Conservation (phyloP, 2,888 invertebrate species). For the Deroplatys truncata region DNA sequence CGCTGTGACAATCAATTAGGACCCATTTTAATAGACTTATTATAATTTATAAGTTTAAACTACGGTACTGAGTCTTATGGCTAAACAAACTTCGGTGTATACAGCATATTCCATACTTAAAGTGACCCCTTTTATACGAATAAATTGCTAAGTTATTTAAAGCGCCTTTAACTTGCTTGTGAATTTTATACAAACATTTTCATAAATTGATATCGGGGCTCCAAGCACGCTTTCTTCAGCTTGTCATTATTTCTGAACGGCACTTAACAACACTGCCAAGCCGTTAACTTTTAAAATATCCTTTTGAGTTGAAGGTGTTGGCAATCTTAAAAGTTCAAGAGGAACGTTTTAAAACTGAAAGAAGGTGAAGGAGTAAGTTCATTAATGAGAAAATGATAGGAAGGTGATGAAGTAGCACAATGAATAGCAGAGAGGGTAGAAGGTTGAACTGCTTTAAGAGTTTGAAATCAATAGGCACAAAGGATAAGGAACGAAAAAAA, state of each 20-base stretch:
- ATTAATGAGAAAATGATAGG: not conserved
- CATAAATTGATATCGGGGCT: not conserved
- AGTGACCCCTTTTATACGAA: no score
- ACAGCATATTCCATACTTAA: no score
- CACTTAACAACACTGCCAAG: not conserved
- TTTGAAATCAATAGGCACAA: not conserved
- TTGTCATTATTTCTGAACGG: not conserved
- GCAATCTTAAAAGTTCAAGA: not conserved
- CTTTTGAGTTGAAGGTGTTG: not conserved
- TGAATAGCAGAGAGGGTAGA: not conserved
- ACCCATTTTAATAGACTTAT: no score
- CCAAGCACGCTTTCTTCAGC: not conserved
- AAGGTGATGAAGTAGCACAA: not conserved
- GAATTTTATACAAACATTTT: not conserved
- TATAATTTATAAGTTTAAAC: no score
- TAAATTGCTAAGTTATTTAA: not conserved
- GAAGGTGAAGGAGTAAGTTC: not conserved
- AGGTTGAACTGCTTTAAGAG: not conserved
- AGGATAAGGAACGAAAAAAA: not conserved
- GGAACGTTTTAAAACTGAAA: not conserved
- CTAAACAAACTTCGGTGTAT: no score
- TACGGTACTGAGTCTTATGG: no score
- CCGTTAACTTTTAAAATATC: not conserved
- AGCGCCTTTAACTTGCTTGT: not conserved
- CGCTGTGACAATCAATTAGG: no score